Evolutionary conservation across 1,140 invertebrate genomes (phyloP).

Genomic region (Zophobas atratus): DNA sequence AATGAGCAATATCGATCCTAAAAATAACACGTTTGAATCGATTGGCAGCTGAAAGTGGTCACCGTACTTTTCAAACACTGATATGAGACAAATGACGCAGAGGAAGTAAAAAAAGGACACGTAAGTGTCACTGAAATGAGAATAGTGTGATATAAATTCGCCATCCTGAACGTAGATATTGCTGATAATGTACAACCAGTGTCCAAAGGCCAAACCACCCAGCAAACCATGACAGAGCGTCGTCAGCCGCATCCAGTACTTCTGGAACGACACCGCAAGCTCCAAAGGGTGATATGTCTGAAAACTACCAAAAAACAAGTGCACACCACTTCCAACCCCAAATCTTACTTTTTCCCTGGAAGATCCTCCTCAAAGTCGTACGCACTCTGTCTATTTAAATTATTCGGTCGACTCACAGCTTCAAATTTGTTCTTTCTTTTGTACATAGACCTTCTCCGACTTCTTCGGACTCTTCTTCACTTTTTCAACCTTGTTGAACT

Average conservation of each 20-base stretch:
- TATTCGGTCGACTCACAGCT: slow-evolving; percentile 49
- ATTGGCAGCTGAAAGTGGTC: slow-evolving; percentile 1
- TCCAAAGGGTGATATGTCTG: slow-evolving; percentile 59
- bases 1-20: slow-evolving; percentile 64
- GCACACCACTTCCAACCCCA: neutral
- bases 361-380: slow-evolving; percentile 57
- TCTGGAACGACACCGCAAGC: slow-evolving; percentile 62
- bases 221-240: slow-evolving; percentile 65
- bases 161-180: slow-evolving; percentile 60
- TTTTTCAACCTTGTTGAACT: slow-evolving; percentile 59
- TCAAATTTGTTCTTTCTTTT: slow-evolving; percentile 66
- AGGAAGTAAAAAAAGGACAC: slow-evolving; percentile 63
- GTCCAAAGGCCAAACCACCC: slow-evolving; percentile 64
- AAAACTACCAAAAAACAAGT: slow-evolving; percentile 36
- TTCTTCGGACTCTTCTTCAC: slow-evolving; percentile 62
- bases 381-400: slow-evolving; percentile 54
- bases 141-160: slow-evolving; percentile 64
- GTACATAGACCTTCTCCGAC: slow-evolving; percentile 65
- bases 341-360: slow-evolving; percentile 54
- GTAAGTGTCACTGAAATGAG: slow-evolving; percentile 65
- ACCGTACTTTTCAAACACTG: slow-evolving; percentile 65
- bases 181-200: slow-evolving; percentile 63
- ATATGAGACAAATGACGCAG: slow-evolving; percentile 64
- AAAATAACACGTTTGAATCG: slow-evolving; percentile 46
- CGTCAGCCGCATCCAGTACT: slow-evolving; percentile 64